Base-by-base conservation (phyloP, 2,113 vertebrate genomes). In the Toxotes chatareus region DNA sequence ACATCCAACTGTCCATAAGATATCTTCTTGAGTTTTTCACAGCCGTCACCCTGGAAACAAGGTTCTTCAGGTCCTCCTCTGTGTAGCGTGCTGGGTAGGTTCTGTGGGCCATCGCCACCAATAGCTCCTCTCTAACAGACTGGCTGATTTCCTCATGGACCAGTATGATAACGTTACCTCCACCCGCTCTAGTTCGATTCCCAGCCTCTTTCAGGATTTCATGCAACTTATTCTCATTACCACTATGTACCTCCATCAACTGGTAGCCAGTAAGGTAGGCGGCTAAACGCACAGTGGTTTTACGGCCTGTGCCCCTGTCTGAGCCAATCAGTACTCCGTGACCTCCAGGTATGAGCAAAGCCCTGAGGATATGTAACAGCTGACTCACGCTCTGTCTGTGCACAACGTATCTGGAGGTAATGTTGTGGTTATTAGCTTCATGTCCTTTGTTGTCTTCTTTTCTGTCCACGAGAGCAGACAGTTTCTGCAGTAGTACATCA, bases 251-350 rank as follows among this genome's bases (percentile, higher is more conserved):
- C 85, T 95, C 92, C 49, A 96, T 86, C 79, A 97, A 31, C 13
- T 73, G 74, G 40, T 76, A 92, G 68, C 91, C 94, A 1, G 85
- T 89, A 12, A 96, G 81, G 4, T 31, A 44, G 0, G 95, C 91
- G 0, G 96, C 96, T 63, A 97, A 69, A 4, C 87, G 90, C 51
- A 96, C 80, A 0, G 94, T 93, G 5, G 94, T 92, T 80, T 85
- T 94, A n/a, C 96, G 95, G 4, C 96, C 97, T 0, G 96, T 96
- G 72, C 93, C 92, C 19, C 55, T 86, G 42, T 49, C 38, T 4
- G 89, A 72, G 14, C 94, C 84, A 0, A 96, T 88, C 17, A 97
- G 89, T 2, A 94, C 87, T 1, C 94, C 94, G 0, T 98, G 96
- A 69, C 95, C 95, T 57, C 84, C 88, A 5, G 96, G 95, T 49